Base-by-base conservation (phyloP, 2,888 invertebrate genomes). In the Sphaeridia pumilis region DNA sequence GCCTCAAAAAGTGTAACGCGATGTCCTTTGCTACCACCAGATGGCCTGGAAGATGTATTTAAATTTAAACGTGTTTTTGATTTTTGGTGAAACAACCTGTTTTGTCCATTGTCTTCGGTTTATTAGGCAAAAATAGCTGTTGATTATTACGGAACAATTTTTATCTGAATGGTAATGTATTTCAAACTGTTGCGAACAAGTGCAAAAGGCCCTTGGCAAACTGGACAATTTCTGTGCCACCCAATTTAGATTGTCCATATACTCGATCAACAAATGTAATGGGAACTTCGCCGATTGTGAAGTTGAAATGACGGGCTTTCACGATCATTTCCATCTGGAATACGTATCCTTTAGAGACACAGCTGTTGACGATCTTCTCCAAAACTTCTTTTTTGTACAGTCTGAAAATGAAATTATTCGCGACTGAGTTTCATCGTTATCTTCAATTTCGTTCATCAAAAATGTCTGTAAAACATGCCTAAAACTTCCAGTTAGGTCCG, bases 241-340 rank as follows among this genome's bases (percentile, higher is more conserved):
- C 97, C 3, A 99, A 75, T 70, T 99, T 99, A 0, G 97, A 97
- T 68, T 92, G 89, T 1, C 98, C 98, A 69, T 95, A 99, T 49
- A 99, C 85, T 53, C 98, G 77, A 71, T 99, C 98, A 3, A 99
- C 97, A 73, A 99, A 99, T 1, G 90, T 85, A 54, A 99, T 99
- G 1, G 97, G 97, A 20, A 95, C 76, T 74, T 95, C 97, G 4
- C 86, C 92, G 65, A 98, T 84, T 0, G 80, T 81, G 69, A 79
- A 94, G 26, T 83, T 80, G 49, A 84, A 75, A 69, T 93, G 87
- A 47, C 89, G 78, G 0, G 97, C 97, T 64, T 93, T 77, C 20
- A 98, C 83, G 52, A 99, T 84, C 90, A 99, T 97, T 75, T 99
- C 98, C 95, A 99, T 98, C 77, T 98, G 98, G 71, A 99, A 99